Evolutionary conservation across 2,113 vertebrate species (phyloP).

Genomic region (Callospermophilus lateralis): DNA sequence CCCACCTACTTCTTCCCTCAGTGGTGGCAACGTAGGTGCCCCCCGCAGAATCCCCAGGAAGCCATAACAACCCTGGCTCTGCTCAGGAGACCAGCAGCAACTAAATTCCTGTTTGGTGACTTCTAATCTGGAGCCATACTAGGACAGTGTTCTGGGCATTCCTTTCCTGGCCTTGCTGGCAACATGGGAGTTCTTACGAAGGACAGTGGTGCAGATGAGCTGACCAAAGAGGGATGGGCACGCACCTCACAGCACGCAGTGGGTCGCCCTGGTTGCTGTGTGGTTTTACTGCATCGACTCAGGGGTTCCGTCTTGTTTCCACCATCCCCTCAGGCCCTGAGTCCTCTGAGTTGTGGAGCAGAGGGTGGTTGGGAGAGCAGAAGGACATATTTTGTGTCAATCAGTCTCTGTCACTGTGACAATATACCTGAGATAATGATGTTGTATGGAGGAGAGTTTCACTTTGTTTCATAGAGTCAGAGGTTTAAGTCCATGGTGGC

Average conservation of each 20-base stretch:
- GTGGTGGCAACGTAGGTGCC: too few species aligned
- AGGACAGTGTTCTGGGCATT: background rate
- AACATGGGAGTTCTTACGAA: too few species aligned
- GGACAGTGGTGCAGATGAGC: accelerated
- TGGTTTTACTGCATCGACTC: background rate
- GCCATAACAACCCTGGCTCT: too few species aligned
- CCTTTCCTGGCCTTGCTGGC: background rate
- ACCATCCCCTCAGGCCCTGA: background rate
- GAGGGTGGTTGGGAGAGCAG: background rate
- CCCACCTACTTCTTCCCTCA: too few species aligned
- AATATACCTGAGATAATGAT: background rate
- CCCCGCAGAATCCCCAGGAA: too few species aligned
- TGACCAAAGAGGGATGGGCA: too few species aligned
- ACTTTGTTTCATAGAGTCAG: background rate
- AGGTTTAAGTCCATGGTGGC: background rate
- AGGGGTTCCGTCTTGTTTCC: accelerated
- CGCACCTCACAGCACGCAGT: accelerated
- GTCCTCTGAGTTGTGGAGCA: background rate
- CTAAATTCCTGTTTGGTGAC: too few species aligned
- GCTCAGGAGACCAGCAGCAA: too few species aligned
- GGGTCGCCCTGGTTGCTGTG: background rate
- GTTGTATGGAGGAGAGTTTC: background rate
- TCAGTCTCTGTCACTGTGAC: background rate
- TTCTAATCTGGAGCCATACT: too few species aligned
- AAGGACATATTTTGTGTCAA: background rate